Percentiles rank a stretch among this genome's conserved stretches.
phyloP scores from a whole-genome alignment of 2,888 invertebrate genomes.

The Oxytorus armatus region DNA sequence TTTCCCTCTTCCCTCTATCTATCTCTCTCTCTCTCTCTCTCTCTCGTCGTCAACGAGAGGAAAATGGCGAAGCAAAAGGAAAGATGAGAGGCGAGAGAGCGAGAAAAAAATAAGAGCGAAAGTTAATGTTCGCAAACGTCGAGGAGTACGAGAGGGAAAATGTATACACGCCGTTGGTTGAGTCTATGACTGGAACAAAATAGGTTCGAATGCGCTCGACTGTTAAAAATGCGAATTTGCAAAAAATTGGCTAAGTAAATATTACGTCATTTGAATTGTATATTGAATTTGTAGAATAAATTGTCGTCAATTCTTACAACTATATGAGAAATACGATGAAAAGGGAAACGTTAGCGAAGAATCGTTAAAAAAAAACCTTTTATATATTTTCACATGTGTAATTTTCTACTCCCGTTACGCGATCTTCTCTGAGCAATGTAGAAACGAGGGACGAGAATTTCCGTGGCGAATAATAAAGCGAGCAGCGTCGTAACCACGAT shows the following conservation, averaged over 20 bases:
- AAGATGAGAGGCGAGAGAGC: constrained; percentile 61
- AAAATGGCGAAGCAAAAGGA: constrained; percentile 53
- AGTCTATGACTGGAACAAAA: constrained; percentile 1
- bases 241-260: neutral
- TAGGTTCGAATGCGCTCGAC: neutral
- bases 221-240: neutral
- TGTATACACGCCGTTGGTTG: no score
- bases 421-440: neutral
- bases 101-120: constrained; percentile 60
- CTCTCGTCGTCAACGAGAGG: constrained; percentile 44
- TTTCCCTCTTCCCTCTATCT: constrained; percentile 9
- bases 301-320: no score
- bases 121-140: constrained; percentile 41
- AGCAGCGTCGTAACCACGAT: neutral
- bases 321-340: neutral
- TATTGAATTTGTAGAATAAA: no score
- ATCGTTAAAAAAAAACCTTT: neutral
- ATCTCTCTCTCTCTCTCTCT: neutral
- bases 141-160: constrained; percentile 26
- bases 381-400: neutral
- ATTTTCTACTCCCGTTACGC: neutral
- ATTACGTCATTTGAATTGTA: no score
- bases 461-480: neutral
- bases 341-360: no score
- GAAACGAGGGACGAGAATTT: neutral